Evolutionary conservation across 2,888 invertebrate species (phyloP).

Genomic region (Drosophila vallismaia): DNA sequence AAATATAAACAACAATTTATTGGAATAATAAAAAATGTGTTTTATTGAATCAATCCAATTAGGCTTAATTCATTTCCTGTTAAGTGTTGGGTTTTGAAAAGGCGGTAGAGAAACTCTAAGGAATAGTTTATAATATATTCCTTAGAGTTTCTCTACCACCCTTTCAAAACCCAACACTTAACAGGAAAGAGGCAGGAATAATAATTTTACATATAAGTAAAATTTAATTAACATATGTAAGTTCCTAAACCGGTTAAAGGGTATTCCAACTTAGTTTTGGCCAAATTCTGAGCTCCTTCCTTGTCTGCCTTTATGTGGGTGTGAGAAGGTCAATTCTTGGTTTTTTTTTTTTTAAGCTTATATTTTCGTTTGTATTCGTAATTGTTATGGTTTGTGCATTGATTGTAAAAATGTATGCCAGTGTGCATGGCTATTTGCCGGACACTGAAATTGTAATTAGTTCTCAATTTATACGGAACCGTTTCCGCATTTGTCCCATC

Average conservation of each 20-base stretch:
- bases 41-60: too few relatives aligned
- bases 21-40: too few relatives aligned
- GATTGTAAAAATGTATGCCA: slow-evolving; percentile 49
- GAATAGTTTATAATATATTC: too few relatives aligned
- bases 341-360: slow-evolving; percentile 15
- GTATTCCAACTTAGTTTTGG: background rate
- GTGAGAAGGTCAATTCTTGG: background rate
- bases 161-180: too few relatives aligned
- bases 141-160: too few relatives aligned
- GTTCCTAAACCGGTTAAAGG: background rate
- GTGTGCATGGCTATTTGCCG: slow-evolving; percentile 34
- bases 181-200: too few relatives aligned
- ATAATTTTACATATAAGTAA: too few relatives aligned
- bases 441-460: slow-evolving; percentile 78
- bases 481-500: slow-evolving; percentile 56
- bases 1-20: too few relatives aligned
- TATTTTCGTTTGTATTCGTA: slow-evolving; percentile 63
- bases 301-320: slow-evolving; percentile 9
- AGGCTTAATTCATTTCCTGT: too few relatives aligned
- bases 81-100: too few relatives aligned
- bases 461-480: slow-evolving; percentile 69
- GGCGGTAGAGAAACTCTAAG: too few relatives aligned
- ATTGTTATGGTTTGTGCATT: slow-evolving; percentile 72
- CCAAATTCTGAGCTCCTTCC: background rate
- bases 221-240: too few relatives aligned